Evolutionary conservation across 2,113 vertebrate genomes (phyloP), one percentile per base, ranked within the genome.

Genomic region (Saguinus midas): DNA sequence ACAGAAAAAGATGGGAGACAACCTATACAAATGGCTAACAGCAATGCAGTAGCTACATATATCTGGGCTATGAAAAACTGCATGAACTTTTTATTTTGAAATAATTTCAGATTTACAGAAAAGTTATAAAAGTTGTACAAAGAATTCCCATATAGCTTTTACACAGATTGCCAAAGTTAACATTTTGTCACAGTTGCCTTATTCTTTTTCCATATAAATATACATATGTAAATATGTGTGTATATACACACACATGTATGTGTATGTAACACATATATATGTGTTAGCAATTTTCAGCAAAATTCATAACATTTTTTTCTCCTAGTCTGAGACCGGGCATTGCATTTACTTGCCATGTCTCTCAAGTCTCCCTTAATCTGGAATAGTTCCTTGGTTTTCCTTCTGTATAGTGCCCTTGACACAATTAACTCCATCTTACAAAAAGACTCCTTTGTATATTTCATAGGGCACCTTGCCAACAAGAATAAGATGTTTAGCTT

Each of bases 61-160:
- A 76, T 37, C 35, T 20, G 25, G 18, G 25, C 48, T 87, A 23
- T 58, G 40, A 91, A 94, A 50, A 27, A 25, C 16, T n/a, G 20
- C 21, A 78, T 35, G 37, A 78, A 76, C 37, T 58, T 84, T 70
- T 52, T 40, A 84, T 79, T 84, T 50, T 84, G 25, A 95, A 66
- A 52, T 86, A 86, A 94, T 45, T 91, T 61, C 68, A 92, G 64
- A 73, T 37, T 81, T 81, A 48, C 12, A 93, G 70, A 68, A 91
- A 83, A 79, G n/a, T 72, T 72, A 16, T 25, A 76, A 93, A 87
- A 61, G n/a, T 6, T 37, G 1, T 70, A 40, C 48, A 96, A 73
- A 48, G 48, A 75, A 87, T 48, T 45, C 21, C 45, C 29, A 20
- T 18, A n/a, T 32, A n/a, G 14, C 9, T n/a, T 87, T 82, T 79